Evolutionary conservation across 2,888 invertebrate species (phyloP), one percentile per base, ranked within the genome.

Genomic region (Taphrorychus bicolor): DNA sequence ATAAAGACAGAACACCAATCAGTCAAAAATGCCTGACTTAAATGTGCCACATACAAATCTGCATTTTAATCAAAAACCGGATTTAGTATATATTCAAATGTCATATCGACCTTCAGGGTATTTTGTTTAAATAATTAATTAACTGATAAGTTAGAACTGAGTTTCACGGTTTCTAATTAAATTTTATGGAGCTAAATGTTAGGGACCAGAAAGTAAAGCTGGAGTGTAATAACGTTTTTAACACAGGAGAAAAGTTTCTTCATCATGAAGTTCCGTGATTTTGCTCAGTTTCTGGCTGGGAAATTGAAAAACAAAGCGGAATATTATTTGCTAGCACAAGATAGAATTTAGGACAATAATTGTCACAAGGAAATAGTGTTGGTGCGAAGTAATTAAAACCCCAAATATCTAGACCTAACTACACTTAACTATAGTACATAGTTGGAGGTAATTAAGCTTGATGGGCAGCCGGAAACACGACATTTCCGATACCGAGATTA

Each of bases 111-210:
- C 32, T 32, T 32, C 32, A 7, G 32, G 32, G 32, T 32, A 32
- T 32, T 32, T 52, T n/a, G 49, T 61, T 61, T 53, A 53, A 61
- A 61, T 61, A 61, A 53, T 61, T 61, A 61, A 61, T 61, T 61
- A 61, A 45, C 61, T 42, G 61, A 53, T 61, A 61, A 53, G 53
- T 61, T 61, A 54, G 42, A 61, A 53, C 17, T 19, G 61, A n/a
- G 23, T 61, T 54, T 61, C 61, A 61, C 61, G 61, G 53, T 45
- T 61, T 53, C n/a, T 61, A 54, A 61, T 61, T 61, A 61, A 61
- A 53, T 41, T 60, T 52, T 53, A 60, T 60, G 53, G 60, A 16
- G 5, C 41, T 21, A 22, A 41, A 52, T 52, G 52, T 5, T n/a
- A 32, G 32, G 45, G 16, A 5, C 14, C 45, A 17, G 17, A 17